phyloP scores from a whole-genome alignment of 1,140 invertebrate species.

The Schlechtendalia chinensis region DNA sequence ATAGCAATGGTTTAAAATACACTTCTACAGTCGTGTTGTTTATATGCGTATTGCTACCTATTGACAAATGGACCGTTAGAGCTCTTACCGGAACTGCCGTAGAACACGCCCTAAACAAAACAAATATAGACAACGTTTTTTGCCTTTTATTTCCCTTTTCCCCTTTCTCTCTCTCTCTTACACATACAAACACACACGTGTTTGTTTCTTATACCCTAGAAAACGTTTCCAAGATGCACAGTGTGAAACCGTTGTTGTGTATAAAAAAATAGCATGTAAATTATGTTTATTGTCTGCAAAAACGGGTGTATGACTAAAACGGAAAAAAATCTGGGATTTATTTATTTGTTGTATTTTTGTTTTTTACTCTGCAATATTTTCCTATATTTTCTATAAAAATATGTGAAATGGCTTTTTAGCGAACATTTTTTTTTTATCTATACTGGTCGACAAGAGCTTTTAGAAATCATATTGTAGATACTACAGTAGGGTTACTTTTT shows the following conservation, averaged over 20 bases:
- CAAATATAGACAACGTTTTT: conserved; percentile 22
- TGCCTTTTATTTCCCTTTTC: neutral
- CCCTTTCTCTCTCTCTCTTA: neutral
- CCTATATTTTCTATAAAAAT: conserved; percentile 7
- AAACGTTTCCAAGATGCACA: conserved; percentile 26
- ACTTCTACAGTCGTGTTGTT: neutral
- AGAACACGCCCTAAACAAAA: conserved; percentile 26
- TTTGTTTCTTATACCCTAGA: conserved; percentile 16
- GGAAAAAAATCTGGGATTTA: conserved; percentile 29
- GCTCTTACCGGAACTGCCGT: conserved; percentile 32
- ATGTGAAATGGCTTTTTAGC: conserved; percentile 23
- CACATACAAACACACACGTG: neutral
- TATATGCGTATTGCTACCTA: conserved; percentile 31
- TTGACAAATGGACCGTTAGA: conserved; percentile 39
- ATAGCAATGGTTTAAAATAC: conserved; percentile 16
- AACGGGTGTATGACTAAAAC: conserved; percentile 28
- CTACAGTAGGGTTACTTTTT: neutral
- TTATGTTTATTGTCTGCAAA: conserved; percentile 37
- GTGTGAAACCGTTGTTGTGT: conserved; percentile 30
- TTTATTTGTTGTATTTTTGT: conserved; percentile 24
- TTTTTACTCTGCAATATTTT: neutral
- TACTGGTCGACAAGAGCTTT: conserved; percentile 19
- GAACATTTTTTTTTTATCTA: conserved; percentile 22
- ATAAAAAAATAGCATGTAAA: conserved; percentile 37
- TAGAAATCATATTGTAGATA: conserved; percentile 4